Conservation (phyloP, 1,140 invertebrate species). For the Parapsyche elsis region DNA sequence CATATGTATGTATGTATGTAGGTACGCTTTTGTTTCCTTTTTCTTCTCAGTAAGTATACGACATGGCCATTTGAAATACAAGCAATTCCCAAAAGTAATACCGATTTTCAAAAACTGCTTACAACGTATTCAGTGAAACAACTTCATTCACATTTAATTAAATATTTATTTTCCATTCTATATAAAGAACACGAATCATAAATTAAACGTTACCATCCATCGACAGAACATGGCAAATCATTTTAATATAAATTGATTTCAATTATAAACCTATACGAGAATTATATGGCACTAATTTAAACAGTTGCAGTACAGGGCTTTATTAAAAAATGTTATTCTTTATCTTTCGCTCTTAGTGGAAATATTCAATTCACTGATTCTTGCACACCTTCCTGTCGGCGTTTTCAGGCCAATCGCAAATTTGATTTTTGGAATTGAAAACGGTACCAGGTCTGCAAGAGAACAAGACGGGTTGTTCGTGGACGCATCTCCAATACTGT, state of each 20-base stretch:
- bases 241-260: no score
- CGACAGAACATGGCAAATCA: no score
- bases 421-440: constrained; percentile 75
- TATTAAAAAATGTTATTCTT: no score
- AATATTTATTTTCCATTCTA: no score
- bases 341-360: no score
- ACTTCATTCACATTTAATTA: no score
- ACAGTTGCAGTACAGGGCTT: no score
- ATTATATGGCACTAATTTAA: no score
- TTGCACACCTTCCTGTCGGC: constrained; percentile 72
- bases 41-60: background rate
- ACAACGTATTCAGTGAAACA: background rate
- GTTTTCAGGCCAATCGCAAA: constrained; percentile 84
- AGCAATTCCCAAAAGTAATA: constrained; percentile 7
- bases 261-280: no score
- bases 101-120: background rate
- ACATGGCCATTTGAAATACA: background rate
- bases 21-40: background rate
- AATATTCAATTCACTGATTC: constrained; percentile 46
- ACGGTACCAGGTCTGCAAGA: constrained; percentile 77
- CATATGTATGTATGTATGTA: no score
- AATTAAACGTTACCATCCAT: no score
- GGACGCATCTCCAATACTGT: constrained; percentile 84
- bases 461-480: constrained; percentile 78
- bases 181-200: no score